Evolutionary conservation across 2,888 invertebrate genomes (phyloP).

Genomic region (Leptopilina drosophilae): DNA sequence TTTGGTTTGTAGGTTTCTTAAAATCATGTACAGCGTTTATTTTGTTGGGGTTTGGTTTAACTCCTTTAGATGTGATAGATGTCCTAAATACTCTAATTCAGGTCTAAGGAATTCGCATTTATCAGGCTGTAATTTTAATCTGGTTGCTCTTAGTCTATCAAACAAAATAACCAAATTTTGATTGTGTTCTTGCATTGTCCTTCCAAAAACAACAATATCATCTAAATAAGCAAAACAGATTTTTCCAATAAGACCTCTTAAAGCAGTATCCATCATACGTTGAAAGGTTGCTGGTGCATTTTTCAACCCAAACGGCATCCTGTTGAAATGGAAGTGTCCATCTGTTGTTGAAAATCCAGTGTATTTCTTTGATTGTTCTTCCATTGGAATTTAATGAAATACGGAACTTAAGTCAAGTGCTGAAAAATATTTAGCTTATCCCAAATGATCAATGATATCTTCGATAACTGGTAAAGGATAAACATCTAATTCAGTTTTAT

Average conservation of each 20-base stretch:
- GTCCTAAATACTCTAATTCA: too few species aligned
- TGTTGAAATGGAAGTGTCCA: too few species aligned
- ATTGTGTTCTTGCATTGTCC: too few species aligned
- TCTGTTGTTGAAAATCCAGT: not conserved
- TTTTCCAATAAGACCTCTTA: slow-evolving; percentile 22
- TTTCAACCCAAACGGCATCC: too few species aligned
- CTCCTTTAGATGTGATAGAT: too few species aligned
- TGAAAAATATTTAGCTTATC: too few species aligned
- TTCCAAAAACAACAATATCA: too few species aligned
- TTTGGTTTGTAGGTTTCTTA: slow-evolving; percentile 48
- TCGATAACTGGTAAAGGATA: not conserved
- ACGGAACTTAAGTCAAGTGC: too few species aligned
- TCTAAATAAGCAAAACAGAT: slow-evolving; percentile 47
- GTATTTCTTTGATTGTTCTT: slow-evolving; percentile 24
- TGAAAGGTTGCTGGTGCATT: not conserved
- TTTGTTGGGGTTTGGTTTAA: too few species aligned
- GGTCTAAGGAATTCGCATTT: too few species aligned
- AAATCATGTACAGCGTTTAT: slow-evolving; percentile 49
- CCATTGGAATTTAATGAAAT: slow-evolving; percentile 15
- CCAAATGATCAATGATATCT: too few species aligned
- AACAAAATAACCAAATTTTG: slow-evolving; percentile 31
- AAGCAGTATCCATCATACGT: slow-evolving; percentile 42
- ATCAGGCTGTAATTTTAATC: slow-evolving; percentile 45
- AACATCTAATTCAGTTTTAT: slow-evolving; percentile 31
- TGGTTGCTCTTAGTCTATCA: slow-evolving; percentile 36